Evolutionary conservation across 2,113 vertebrate species (phyloP), one percentile per base, ranked within the genome.

Genomic region (Pandion haliaetus): DNA sequence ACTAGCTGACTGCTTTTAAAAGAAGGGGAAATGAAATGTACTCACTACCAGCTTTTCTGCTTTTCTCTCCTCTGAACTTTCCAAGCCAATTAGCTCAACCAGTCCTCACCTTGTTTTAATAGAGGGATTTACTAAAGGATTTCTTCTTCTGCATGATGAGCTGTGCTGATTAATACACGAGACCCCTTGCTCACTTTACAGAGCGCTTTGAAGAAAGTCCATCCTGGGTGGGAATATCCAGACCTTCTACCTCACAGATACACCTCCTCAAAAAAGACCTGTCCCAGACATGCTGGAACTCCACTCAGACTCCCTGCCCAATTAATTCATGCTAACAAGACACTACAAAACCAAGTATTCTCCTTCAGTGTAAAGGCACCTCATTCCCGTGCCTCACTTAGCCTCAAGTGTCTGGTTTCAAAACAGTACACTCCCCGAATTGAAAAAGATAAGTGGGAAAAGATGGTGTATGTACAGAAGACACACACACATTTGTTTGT

Each of bases 1-100:
- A 61, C 61, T 67, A 88, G 90, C 0, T 90, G 71, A 86, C 78
- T 88, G 87, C 45, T 95, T 90, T 90, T 66, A 88, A 93, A 94
- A 94, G 90, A 86, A 52, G 38, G 90, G n/a, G 31, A 66, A 88
- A 89, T 54, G 11, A 94, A 94, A 95, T 32, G 16, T 47, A 80
- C 88, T 87, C 78, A 77, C 78, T 66, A 55, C 36, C 50, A 90
- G 42, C 79, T 93, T 95, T 94, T 83, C 80, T 66, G 72, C 90
- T 93, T 89, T 87, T n/a, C 69, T 94, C 70, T 87, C 76, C 73
- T 90, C 63, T 77, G 81, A 95, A 86, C 71, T 76, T 92, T 79
- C 44, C 20, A 93, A 92, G 83, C 91, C 95, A 97, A 97, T 98
- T 96, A 98, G 57, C 78, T 77, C 63, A 96, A 87, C 24, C 65